Percentiles rank a stretch among this genome's conserved stretches.
phyloP scores from a whole-genome alignment of 2,113 vertebrate species.

The Prietella phreatophila region DNA sequence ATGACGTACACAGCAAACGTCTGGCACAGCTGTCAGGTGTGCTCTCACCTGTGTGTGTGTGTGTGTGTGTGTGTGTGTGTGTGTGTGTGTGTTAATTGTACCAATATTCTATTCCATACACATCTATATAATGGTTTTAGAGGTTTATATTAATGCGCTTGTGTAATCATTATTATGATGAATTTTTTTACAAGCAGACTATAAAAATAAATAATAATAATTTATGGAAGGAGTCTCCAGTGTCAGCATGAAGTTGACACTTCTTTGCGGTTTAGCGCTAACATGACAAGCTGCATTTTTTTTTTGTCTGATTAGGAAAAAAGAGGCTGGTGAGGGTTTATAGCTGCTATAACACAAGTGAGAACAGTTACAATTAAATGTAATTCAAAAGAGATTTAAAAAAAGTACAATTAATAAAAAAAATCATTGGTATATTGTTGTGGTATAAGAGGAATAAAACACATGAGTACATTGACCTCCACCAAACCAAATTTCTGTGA shows the following conservation, averaged over 20 bases:
- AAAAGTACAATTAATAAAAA: too few species aligned
- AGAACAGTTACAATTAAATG: not conserved
- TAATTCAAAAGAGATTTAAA: not conserved
- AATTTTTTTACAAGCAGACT: too few species aligned
- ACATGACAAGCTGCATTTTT: not conserved
- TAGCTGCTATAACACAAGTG: not conserved
- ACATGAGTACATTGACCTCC: too few species aligned
- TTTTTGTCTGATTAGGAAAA: too few species aligned
- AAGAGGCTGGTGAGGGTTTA: not conserved
- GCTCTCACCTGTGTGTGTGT: constrained; percentile 12
- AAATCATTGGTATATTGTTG: not conserved
- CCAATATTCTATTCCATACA: too few species aligned
- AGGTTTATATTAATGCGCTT: too few species aligned
- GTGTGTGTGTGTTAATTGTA: not conserved
- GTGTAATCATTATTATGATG: too few species aligned
- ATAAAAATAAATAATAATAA: too few species aligned
- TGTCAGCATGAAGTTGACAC: not conserved
- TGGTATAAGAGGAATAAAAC: not conserved
- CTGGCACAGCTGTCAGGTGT: constrained; percentile 36
- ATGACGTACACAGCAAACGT: not conserved
- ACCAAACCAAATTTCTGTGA: too few species aligned
- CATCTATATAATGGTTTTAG: too few species aligned
- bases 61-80: constrained; percentile 32
- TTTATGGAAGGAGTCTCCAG: not conserved
- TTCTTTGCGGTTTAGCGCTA: not conserved